A percentile compares a stretch with the other conserved stretches of the same genome.
Conservation (phyloP, 37 sponge, comb jelly and placozoan species). For the Theonella swinhoei region DNA sequence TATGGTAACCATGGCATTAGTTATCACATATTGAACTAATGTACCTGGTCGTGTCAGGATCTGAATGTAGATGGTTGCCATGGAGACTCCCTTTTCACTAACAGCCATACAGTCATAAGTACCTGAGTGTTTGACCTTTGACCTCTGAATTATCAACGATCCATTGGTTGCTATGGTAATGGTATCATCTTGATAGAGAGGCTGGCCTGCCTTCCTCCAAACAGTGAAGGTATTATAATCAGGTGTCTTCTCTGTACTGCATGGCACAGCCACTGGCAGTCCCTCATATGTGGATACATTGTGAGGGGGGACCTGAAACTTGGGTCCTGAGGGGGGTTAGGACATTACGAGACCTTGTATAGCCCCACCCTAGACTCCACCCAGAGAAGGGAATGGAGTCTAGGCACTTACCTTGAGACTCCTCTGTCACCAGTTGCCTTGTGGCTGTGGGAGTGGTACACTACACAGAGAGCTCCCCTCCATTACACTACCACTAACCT, state of each 20-base stretch:
- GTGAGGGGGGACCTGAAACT: background rate
- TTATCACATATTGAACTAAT: too few species aligned
- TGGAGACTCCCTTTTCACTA: background rate
- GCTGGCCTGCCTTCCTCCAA: conserved; percentile 1
- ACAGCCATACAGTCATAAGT: conserved; percentile 7
- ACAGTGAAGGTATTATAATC: background rate
- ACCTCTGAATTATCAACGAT: conserved; percentile 2
- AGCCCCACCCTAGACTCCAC: too few species aligned
- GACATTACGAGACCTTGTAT: too few species aligned
- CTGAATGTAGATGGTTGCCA: background rate
- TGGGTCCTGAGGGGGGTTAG: too few species aligned
- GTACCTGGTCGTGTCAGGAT: conserved; percentile 13
- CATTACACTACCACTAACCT: too few species aligned
- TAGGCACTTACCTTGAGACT: too few species aligned
- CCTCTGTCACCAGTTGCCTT: too few species aligned
- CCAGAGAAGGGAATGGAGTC: too few species aligned
- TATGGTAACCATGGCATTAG: too few species aligned
- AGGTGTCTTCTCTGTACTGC: background rate
- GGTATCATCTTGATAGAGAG: background rate
- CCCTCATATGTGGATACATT: background rate
- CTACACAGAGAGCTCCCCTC: too few species aligned
- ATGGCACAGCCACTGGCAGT: background rate
- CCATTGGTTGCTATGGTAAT: conserved; percentile 5
- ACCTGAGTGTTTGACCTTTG: background rate
- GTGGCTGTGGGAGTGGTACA: too few species aligned